phyloP scores from a whole-genome alignment of 2,797 vertebrate species.

The Silurus lanzhouensis region DNA sequence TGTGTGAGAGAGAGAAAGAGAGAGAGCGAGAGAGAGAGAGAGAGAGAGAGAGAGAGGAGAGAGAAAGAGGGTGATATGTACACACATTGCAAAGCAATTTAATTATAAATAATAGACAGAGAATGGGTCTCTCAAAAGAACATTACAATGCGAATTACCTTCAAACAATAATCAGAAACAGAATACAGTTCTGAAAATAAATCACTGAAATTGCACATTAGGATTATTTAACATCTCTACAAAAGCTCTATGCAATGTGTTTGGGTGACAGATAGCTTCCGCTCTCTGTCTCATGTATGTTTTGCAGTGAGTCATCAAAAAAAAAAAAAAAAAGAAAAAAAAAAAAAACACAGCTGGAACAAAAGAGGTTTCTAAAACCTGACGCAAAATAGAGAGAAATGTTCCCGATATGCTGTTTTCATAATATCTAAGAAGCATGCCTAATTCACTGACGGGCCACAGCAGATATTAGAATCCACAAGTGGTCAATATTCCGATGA shows the following conservation, averaged over 20 bases:
- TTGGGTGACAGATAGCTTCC: not conserved
- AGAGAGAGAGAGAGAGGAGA: not conserved
- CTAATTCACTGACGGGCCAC: not conserved
- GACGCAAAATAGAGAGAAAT: not conserved
- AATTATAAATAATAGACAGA: slow-evolving; percentile 6
- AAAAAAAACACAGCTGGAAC: too few relatives aligned
- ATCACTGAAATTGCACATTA: not conserved
- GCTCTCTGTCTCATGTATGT: too few relatives aligned
- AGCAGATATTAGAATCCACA: not conserved
- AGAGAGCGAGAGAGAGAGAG: not conserved
- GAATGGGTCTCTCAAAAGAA: not conserved
- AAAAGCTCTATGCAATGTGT: not conserved
- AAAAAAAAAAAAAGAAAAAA: too few relatives aligned
- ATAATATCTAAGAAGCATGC: not conserved
- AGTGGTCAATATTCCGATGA: not conserved
- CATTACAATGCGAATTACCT: not conserved
- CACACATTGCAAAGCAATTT: not conserved
- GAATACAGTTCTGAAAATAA: not conserved
- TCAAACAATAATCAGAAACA: not conserved
- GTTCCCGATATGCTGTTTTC: not conserved
- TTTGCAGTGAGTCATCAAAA: not conserved
- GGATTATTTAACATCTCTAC: not conserved
- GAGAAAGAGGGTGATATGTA: not conserved
- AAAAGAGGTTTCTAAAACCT: not conserved
- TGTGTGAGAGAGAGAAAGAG: not conserved